Percentiles rank a stretch among this genome's conserved stretches.
These are phyloP conservation scores for Magallana nippona DNA, from an alignment of 2,888 invertebrate genomes.

Conservation along the genomic window DNA sequence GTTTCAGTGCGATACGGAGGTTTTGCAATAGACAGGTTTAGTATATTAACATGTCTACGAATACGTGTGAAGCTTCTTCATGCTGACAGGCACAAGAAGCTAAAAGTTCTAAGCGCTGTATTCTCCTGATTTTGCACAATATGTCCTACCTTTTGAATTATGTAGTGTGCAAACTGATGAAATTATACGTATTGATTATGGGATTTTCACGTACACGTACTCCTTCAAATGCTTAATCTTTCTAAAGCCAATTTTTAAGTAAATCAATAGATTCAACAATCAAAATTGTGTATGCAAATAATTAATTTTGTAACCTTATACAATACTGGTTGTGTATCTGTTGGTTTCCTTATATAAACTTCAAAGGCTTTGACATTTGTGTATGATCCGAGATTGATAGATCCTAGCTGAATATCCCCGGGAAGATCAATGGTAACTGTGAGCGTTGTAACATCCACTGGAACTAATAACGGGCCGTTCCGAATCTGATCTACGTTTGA, in stretches of 20 bases:
- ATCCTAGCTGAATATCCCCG: not conserved
- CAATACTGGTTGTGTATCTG: not conserved
- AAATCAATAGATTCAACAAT: not conserved
- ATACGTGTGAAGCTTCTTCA: too few relatives aligned
- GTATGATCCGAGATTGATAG: not conserved
- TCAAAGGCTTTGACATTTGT: not conserved
- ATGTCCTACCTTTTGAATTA: too few relatives aligned
- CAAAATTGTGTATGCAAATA: too few relatives aligned
- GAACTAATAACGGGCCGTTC: not conserved
- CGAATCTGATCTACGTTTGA: not conserved
- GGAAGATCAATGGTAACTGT: not conserved
- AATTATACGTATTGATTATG: too few relatives aligned
- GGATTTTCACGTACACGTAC: too few relatives aligned
- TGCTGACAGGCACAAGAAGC: too few relatives aligned
- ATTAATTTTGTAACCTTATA: not conserved
- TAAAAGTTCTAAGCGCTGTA: too few relatives aligned
- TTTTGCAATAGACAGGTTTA: too few relatives aligned
- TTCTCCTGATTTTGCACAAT: too few relatives aligned
- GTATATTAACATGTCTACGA: too few relatives aligned
- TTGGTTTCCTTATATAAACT: not conserved
- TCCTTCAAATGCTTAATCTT: not conserved
- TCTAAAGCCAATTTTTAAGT: not conserved
- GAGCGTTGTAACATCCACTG: not conserved
- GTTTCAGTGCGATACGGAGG: too few relatives aligned
- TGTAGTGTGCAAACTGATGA: too few relatives aligned